phyloP scores from a whole-genome alignment of 2,888 invertebrate species.

The Eremobia ochroleuca region DNA sequence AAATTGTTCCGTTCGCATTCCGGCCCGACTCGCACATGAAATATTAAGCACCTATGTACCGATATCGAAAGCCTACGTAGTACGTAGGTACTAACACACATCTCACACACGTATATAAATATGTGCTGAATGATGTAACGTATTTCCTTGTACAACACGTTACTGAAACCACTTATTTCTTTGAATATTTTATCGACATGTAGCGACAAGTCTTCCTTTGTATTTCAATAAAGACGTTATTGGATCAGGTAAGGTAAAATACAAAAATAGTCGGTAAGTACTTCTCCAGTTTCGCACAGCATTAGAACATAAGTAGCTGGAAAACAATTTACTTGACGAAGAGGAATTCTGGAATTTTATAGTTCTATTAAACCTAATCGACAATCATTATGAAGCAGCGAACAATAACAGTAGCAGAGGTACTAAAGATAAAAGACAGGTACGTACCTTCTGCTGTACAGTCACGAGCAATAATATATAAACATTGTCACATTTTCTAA shows the following conservation, averaged over 20 bases:
- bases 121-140: constrained; percentile 61
- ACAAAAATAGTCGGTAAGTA: not conserved
- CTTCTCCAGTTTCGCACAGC: constrained; percentile 11
- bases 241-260: constrained; percentile 30
- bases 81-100: constrained; percentile 51
- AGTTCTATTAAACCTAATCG: constrained; percentile 60
- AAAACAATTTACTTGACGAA: constrained; percentile 38
- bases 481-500: too few species aligned
- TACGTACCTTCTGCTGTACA: constrained; percentile 47
- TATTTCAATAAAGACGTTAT: constrained; percentile 48
- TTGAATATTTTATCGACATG: constrained; percentile 44
- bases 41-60: constrained; percentile 86
- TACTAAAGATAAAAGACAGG: constrained; percentile 65
- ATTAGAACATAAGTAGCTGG: constrained; percentile 23
- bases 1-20: constrained; percentile 90
- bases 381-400: constrained; percentile 53
- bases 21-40: constrained; percentile 85
- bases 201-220: constrained; percentile 32
- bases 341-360: constrained; percentile 50
- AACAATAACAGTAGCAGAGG: constrained; percentile 55
- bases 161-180: constrained; percentile 44
- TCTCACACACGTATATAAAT: constrained; percentile 55
- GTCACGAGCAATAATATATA: too few species aligned
- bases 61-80: constrained; percentile 65
- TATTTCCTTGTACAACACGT: constrained; percentile 52